Evolutionary conservation across 1,140 invertebrate species (phyloP).

Genomic region (Rhyacophila brunnea): DNA sequence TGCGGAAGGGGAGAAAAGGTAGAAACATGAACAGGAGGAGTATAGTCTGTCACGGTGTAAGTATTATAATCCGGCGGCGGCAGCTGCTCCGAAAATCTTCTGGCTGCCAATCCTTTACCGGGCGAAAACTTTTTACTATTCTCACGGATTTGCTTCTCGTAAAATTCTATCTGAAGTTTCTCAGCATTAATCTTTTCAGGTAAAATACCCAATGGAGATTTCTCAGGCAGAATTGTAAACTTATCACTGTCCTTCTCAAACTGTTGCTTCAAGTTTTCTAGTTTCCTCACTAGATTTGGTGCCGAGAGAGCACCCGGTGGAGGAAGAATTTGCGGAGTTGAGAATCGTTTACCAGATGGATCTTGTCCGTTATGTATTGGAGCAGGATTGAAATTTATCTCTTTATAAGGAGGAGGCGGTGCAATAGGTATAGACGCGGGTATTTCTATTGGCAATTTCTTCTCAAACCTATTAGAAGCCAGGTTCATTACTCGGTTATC

Average conservation of each 20-base stretch:
- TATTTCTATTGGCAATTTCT: conserved; percentile 14
- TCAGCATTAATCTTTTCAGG: conserved; percentile 45
- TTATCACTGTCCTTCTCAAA: conserved; percentile 20
- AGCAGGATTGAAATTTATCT: conserved; percentile 28
- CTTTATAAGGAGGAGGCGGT: conserved; percentile 29
- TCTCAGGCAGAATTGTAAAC: not conserved
- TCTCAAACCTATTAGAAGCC: conserved; percentile 52
- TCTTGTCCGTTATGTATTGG: conserved; percentile 18
- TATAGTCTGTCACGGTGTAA: conserved; percentile 50
- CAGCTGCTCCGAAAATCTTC: conserved; percentile 32
- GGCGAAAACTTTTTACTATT: conserved; percentile 40
- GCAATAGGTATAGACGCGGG: conserved; percentile 6
- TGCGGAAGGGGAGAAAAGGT: conserved; percentile 51
- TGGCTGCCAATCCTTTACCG: conserved; percentile 36
- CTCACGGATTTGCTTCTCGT: conserved; percentile 50
- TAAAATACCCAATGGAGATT: not conserved
- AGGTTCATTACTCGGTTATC: conserved; percentile 45
- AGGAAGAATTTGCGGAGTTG: conserved; percentile 40
- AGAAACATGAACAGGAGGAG: conserved; percentile 42
- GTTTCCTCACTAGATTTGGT: conserved; percentile 47
- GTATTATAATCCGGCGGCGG: conserved; percentile 37
- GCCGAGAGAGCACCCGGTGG: conserved; percentile 46
- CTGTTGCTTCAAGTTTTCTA: conserved; percentile 40
- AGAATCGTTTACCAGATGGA: conserved; percentile 11
- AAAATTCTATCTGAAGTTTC: conserved; percentile 52